Percentiles rank a stretch among this genome's conserved stretches.
These are phyloP conservation scores for Argyresthia albistria DNA, from an alignment of 2,888 invertebrate genomes.

Conservation along the genomic window DNA sequence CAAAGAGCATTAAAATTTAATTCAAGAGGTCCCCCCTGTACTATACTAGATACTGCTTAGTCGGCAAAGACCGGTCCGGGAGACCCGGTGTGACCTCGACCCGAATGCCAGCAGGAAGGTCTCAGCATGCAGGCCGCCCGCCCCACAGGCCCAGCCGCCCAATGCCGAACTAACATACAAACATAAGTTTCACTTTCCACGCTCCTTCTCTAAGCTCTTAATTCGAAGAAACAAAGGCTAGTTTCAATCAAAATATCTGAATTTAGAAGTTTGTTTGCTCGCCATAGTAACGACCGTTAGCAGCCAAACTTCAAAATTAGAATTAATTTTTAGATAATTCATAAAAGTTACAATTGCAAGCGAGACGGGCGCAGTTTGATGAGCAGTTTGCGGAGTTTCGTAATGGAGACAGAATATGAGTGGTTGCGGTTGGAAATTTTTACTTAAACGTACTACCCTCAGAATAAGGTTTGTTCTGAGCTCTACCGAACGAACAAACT, in stretches of 20 bases:
- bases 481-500: no score
- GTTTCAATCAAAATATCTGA: background rate
- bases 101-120: constrained; percentile 36
- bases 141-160: background rate
- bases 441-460: no score
- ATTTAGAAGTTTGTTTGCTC: background rate
- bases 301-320: background rate
- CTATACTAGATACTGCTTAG: background rate
- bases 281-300: background rate
- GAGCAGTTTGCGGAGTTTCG: no score
- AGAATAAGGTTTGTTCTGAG: no score
- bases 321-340: background rate
- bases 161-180: background rate
- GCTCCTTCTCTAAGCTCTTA: no score
- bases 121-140: constrained; percentile 21
- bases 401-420: no score
- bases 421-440: no score
- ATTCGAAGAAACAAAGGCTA: background rate
- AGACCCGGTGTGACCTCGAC: constrained; percentile 34
- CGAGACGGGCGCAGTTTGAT: no score
- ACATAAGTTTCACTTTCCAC: background rate
- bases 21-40: no score
- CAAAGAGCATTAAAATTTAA: no score
- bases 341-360: no score
- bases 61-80: constrained; percentile 12